Evolutionary conservation across 2,113 vertebrate species (phyloP).

Genomic region (Peromyscus californicus): DNA sequence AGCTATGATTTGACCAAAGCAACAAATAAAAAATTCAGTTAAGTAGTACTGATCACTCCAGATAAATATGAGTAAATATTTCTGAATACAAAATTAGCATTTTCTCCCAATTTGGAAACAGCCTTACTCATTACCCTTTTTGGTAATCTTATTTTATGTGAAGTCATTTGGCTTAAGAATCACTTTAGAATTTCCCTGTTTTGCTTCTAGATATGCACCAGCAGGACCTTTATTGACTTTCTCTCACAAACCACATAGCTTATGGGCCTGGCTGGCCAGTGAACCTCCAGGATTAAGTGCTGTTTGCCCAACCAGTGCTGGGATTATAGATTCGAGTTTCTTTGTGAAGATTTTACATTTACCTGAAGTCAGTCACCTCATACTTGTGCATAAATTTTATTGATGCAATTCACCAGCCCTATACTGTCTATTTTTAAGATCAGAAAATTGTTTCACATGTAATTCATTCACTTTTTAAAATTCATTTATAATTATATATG

Average conservation of each 20-base stretch:
- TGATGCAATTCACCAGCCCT: background rate
- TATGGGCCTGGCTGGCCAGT: background rate
- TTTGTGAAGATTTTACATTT: background rate
- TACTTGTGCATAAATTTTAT: background rate
- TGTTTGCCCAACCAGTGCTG: background rate
- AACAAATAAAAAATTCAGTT: background rate
- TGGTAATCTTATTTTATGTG: background rate
- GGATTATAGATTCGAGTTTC: background rate
- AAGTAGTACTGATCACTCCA: background rate
- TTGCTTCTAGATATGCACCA: background rate
- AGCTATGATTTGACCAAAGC: background rate
- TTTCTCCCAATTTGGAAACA: background rate
- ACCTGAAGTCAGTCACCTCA: background rate
- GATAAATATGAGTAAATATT: background rate
- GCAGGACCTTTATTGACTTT: background rate
- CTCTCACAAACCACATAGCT: background rate
- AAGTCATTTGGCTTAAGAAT: background rate
- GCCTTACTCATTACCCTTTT: background rate
- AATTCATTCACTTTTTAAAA: background rate
- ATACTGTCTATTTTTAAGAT: background rate
- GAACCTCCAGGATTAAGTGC: background rate
- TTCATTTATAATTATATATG: background rate
- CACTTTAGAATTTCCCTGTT: background rate
- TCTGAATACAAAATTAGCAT: background rate
- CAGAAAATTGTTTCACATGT: background rate